Conservation (phyloP, 2,797 vertebrate genomes). For the Enteromius anoplus region DNA sequence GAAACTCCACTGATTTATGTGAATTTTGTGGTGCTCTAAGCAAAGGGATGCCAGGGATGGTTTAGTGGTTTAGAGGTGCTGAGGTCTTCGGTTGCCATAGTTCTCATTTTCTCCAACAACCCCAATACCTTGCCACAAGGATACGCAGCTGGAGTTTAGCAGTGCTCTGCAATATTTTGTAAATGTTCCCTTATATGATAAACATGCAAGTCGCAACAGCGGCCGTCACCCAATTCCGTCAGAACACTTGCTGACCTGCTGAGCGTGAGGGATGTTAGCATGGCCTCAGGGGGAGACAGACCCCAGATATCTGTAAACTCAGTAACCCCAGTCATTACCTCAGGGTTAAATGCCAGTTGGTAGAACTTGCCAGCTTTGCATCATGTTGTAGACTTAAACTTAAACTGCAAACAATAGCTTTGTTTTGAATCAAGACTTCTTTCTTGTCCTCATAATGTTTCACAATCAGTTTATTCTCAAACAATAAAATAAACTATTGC, state of each 20-base stretch:
- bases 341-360: conserved; percentile 22
- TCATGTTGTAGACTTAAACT: neutral
- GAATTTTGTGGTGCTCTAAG: neutral
- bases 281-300: conserved; percentile 9
- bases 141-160: neutral
- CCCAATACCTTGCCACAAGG: neutral
- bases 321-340: conserved; percentile 6
- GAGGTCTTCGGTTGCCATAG: neutral
- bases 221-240: neutral
- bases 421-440: neutral
- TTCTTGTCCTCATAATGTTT: neutral
- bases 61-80: neutral
- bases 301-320: conserved; percentile 3
- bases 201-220: neutral
- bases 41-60: neutral
- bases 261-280: conserved; percentile 13
- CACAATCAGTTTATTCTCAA: neutral
- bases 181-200: neutral
- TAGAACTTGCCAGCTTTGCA: neutral
- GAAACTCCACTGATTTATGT: conserved; percentile 10
- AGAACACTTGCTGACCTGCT: neutral
- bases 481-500: neutral
- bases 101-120: neutral
- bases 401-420: neutral
- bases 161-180: neutral